phyloP scores from a whole-genome alignment of 2,888 invertebrate species.

The Lamellibrachia columna region DNA sequence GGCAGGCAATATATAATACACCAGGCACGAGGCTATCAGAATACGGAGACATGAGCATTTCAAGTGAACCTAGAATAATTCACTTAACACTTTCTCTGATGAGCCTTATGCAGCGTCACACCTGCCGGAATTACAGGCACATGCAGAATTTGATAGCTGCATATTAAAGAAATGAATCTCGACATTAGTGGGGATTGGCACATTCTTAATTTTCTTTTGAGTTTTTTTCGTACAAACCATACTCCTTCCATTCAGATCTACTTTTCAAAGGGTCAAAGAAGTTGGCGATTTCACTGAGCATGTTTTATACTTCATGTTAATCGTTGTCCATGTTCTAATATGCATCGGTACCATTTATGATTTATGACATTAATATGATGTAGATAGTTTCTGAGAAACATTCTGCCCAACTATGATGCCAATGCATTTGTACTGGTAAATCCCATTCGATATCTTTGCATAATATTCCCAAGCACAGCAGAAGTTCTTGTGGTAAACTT shows the following conservation, averaged over 20 bases:
- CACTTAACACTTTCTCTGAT: background rate
- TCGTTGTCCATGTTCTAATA: no score
- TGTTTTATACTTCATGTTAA: no score
- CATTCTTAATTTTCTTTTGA: background rate
- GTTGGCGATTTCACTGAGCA: no score
- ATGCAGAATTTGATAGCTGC: background rate
- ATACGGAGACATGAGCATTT: background rate
- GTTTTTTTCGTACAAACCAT: background rate
- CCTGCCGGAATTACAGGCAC: background rate
- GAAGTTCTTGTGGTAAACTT: background rate
- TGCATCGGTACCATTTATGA: no score
- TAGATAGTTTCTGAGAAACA: no score
- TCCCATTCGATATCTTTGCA: no score
- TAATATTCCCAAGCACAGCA: no score
- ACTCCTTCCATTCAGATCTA: no score
- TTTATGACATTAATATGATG: no score
- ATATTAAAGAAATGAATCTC: background rate
- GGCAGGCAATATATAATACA: background rate
- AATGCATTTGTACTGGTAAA: no score
- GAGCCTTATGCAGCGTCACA: background rate
- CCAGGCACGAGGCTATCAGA: background rate
- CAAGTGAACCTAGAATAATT: background rate
- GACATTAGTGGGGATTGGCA: background rate
- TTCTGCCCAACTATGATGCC: no score
- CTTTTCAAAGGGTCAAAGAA: no score